Percentiles rank a stretch among this genome's conserved stretches.
Evolutionary conservation across 2,113 vertebrate species (phyloP).

Genomic region (Tachysurus vachellii): DNA sequence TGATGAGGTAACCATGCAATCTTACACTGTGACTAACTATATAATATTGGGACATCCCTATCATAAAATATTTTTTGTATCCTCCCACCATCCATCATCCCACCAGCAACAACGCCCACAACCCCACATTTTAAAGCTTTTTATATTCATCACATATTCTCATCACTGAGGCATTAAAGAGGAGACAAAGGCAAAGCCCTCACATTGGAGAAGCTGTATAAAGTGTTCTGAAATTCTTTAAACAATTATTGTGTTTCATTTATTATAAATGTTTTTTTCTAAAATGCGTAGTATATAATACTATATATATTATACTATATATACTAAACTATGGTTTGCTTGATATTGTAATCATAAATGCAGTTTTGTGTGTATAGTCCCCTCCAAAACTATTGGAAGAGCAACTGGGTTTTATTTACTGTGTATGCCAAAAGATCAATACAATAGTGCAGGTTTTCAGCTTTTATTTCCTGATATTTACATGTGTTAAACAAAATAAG

Average conservation of each 20-base stretch:
- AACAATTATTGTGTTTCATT: neutral
- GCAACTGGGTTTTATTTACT: too few relatives aligned
- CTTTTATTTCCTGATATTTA: too few relatives aligned
- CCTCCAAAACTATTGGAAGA: too few relatives aligned
- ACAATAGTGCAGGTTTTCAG: too few relatives aligned
- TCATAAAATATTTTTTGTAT: neutral
- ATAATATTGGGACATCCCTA: neutral
- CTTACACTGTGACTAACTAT: neutral
- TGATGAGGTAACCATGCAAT: neutral
- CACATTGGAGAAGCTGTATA: neutral
- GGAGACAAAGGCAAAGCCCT: too few relatives aligned
- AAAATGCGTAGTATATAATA: neutral
- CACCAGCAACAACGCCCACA: neutral
- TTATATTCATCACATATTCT: slow-evolving; percentile 11
- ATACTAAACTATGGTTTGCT: neutral
- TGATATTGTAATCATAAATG: neutral
- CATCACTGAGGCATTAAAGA: slow-evolving; percentile 19
- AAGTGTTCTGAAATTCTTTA: neutral
- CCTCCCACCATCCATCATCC: neutral
- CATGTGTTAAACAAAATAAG: too few relatives aligned
- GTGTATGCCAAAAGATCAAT: too few relatives aligned
- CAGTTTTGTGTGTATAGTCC: neutral
- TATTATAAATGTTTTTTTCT: neutral
- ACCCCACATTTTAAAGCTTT: neutral
- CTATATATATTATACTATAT: too few relatives aligned